Conservation (phyloP, 2,797 vertebrate species). For the Amazonetta brasiliensis region DNA sequence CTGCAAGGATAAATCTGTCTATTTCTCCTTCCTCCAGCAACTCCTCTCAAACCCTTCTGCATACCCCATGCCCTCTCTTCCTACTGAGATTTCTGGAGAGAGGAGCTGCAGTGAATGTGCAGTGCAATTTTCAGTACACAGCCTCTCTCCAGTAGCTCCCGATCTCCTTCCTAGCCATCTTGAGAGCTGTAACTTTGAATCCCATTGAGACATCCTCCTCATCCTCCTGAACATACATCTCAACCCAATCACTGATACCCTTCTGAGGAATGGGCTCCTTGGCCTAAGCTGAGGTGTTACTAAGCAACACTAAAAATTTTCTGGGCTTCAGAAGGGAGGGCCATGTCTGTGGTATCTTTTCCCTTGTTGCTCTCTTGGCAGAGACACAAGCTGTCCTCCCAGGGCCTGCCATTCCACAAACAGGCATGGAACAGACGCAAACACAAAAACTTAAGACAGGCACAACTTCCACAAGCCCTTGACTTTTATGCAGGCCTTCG, state of each 20-base stretch:
- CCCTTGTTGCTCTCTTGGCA: not conserved
- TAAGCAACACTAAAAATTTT: not conserved
- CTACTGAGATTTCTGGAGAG: not conserved
- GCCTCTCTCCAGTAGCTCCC: not conserved
- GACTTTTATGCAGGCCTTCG: not conserved
- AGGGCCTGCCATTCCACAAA: not conserved
- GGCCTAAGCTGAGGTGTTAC: not conserved
- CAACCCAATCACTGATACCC: accelerated
- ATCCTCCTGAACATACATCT: not conserved
- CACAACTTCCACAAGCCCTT: not conserved
- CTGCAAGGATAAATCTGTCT: not conserved
- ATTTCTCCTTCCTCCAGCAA: not conserved
- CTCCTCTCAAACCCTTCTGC: not conserved
- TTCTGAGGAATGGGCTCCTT: not conserved
- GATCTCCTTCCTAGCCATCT: not conserved
- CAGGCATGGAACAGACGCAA: not conserved
- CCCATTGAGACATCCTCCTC: not conserved
- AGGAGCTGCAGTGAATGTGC: not conserved
- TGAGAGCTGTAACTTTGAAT: not conserved
- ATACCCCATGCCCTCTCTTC: not conserved
- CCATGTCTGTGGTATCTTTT: not conserved
- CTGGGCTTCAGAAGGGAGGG: not conserved
- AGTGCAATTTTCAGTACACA: not conserved
- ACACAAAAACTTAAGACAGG: not conserved
- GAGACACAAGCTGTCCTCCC: not conserved